Evolutionary conservation across 2,113 vertebrate genomes (phyloP).

Genomic region (Syngnathoides biaculeatus): DNA sequence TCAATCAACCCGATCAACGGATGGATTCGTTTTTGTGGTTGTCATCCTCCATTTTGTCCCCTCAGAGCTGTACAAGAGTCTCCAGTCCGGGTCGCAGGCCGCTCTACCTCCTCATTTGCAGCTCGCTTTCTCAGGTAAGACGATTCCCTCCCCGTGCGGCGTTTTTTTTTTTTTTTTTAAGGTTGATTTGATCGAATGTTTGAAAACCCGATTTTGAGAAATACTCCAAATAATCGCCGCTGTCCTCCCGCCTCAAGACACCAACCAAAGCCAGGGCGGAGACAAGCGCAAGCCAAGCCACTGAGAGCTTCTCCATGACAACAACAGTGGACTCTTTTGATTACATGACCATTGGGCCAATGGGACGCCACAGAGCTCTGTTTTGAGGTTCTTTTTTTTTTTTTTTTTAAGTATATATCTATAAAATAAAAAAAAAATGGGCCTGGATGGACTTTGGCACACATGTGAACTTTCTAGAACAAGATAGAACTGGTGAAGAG

Average conservation of each 20-base stretch:
- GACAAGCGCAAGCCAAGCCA: conserved; percentile 92
- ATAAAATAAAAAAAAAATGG: conserved; percentile 12
- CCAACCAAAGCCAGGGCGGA: conserved; percentile 96
- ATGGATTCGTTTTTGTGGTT: not conserved
- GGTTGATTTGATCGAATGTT: too few relatives aligned
- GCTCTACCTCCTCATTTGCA: conserved; percentile 93
- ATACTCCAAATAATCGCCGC: not conserved
- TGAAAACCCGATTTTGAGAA: not conserved
- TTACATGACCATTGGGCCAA: conserved; percentile 10
- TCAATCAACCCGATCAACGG: too few relatives aligned
- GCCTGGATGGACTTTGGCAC: conserved; percentile 44
- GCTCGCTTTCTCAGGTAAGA: conserved; percentile 92
- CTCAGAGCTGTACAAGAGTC: conserved; percentile 95
- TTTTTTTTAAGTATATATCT: not conserved
- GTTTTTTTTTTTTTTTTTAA: not conserved
- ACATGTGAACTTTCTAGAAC: conserved; percentile 55
- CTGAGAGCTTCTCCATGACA: conserved; percentile 79
- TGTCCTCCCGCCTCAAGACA: conserved; percentile 75
- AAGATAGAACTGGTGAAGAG: conserved; percentile 48
- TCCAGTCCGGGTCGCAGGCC: conserved; percentile 93
- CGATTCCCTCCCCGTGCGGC: conserved; percentile 1
- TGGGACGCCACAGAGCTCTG: conserved; percentile 22
- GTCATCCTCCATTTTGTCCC: conserved; percentile 24
- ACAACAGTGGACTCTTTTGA: conserved; percentile 32
- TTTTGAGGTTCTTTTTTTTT: conserved; percentile 12